phyloP scores from a whole-genome alignment of 2,888 invertebrate species.

The Caenorhabditis becei region DNA sequence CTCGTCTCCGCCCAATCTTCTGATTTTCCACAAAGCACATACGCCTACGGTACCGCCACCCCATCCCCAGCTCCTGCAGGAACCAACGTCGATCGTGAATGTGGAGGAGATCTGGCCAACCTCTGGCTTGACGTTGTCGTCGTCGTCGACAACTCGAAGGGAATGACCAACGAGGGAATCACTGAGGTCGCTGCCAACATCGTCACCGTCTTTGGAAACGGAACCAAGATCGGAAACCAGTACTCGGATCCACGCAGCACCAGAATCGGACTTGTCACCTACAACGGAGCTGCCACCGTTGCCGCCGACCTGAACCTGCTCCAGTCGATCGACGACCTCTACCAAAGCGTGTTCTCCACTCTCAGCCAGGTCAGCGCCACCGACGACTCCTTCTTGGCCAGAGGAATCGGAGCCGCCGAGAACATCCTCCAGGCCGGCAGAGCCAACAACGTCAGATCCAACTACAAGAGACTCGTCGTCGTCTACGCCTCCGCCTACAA shows the following conservation, averaged over 20 bases:
- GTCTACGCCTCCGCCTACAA: conserved; percentile 46
- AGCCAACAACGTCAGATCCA: conserved; percentile 30
- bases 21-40: background rate
- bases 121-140: conserved; percentile 55
- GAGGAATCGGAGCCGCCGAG: conserved; percentile 43
- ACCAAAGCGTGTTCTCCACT: conserved; percentile 14
- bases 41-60: too few relatives aligned
- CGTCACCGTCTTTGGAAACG: conserved; percentile 42
- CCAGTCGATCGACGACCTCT: conserved; percentile 39
- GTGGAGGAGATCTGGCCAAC: conserved; percentile 34
- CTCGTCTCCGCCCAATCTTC: conserved; percentile 25
- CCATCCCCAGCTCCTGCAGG: background rate
- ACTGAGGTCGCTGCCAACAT: conserved; percentile 50
- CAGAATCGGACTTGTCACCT: conserved; percentile 49
- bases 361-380: conserved; percentile 22
- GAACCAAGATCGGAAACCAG: conserved; percentile 39
- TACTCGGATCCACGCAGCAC: conserved; percentile 39
- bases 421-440: conserved; percentile 30
- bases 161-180: conserved; percentile 45
- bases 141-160: conserved; percentile 52
- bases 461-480: conserved; percentile 42
- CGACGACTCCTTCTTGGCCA: conserved; percentile 33
- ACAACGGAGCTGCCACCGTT: conserved; percentile 27
- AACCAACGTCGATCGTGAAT: conserved; percentile 25
- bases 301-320: conserved; percentile 37